A percentile compares a stretch with the other conserved stretches of the same genome.
These are phyloP conservation scores for Scaptodrosophila lebanonensis DNA, from an alignment of 1,140 invertebrate genomes.

Conservation along the genomic window DNA sequence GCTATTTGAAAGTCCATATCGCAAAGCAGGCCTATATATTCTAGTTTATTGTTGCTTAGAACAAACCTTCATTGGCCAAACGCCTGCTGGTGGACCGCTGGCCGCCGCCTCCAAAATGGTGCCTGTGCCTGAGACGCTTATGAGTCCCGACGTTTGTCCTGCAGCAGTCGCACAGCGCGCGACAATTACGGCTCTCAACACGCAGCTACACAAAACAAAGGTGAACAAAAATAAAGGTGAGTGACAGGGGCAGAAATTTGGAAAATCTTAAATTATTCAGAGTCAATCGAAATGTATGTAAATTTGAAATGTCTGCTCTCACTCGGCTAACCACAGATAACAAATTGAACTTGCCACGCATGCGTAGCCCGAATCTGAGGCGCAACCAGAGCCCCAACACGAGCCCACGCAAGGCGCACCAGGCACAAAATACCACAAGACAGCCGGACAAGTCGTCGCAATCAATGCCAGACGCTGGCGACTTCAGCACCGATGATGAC, in stretches of 20 bases:
- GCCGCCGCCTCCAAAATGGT: conserved; percentile 90
- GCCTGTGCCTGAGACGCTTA: conserved; percentile 89
- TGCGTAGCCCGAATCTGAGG: conserved; percentile 63
- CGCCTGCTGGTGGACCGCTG: conserved; percentile 78
- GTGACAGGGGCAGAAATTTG: not conserved
- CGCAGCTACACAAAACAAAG: conserved; percentile 67
- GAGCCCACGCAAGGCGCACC: conserved; percentile 53
- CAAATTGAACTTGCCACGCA: conserved; percentile 69
- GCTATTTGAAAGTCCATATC: not conserved
- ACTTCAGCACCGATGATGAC: conserved; percentile 69
- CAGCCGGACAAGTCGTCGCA: conserved; percentile 19
- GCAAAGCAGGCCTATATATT: not conserved
- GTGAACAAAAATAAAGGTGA: conserved; percentile 74
- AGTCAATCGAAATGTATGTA: not conserved
- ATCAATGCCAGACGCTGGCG: conserved; percentile 31
- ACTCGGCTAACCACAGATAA: conserved; percentile 45
- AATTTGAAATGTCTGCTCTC: not conserved
- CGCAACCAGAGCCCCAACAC: conserved; percentile 58
- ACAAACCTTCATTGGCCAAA: conserved; percentile 48
- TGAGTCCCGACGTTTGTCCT: conserved; percentile 88
- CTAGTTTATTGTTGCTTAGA: conserved; percentile 16
- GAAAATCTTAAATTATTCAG: not conserved
- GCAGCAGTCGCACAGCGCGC: conserved; percentile 70
- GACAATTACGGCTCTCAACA: conserved; percentile 53
- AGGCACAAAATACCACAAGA: conserved; percentile 23